Conservation (phyloP, 2,797 vertebrate species). For the Carcharodon carcharias region DNA sequence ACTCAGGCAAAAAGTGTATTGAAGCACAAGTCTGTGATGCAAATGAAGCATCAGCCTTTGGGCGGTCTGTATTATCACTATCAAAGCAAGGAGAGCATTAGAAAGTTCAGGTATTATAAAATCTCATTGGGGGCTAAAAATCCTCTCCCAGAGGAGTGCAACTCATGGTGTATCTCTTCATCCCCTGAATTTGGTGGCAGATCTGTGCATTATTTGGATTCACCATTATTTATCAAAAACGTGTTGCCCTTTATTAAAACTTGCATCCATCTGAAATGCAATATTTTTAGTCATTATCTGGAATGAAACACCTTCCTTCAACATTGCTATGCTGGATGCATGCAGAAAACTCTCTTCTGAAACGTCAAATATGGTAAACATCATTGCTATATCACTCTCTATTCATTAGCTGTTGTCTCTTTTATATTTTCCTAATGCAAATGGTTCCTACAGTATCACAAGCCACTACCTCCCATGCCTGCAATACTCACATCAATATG, state of each 20-base stretch:
- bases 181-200: not conserved
- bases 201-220: not conserved
- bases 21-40: not conserved
- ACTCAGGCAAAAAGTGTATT: not conserved
- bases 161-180: not conserved
- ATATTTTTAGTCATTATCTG: not conserved
- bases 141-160: not conserved
- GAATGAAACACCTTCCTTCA: not conserved
- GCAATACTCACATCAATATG: not conserved
- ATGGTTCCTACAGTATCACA: not conserved
- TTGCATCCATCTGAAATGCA: not conserved
- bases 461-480: not conserved
- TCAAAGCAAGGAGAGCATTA: not conserved
- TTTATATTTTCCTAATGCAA: constrained; percentile 5
- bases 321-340: not conserved
- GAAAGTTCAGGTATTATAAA: not conserved
- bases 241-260: not conserved
- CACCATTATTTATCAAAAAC: not conserved
- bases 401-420: not conserved
- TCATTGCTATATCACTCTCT: not conserved
- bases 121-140: not conserved
- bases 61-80: not conserved
- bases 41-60: not conserved
- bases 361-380: not conserved
- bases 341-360: not conserved